Evolutionary conservation across 2,888 invertebrate species (phyloP).

Genomic region (Pherbina coryleti): DNA sequence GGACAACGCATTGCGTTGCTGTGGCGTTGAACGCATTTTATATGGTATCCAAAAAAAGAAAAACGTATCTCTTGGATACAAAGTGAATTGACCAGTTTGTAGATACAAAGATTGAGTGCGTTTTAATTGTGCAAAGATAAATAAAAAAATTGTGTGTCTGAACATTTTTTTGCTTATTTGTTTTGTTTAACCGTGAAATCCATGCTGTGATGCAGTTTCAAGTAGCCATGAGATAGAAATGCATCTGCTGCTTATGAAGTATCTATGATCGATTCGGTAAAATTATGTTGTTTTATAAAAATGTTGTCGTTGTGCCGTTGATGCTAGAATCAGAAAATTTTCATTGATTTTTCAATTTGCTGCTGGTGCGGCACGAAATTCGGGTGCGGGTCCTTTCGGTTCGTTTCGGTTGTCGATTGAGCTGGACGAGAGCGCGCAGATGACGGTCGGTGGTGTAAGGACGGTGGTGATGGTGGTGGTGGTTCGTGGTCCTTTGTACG

Average conservation of each 20-base stretch:
- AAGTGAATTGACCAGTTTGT: neutral
- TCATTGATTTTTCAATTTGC: constrained; percentile 34
- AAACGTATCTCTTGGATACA: neutral
- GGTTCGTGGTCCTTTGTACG: neutral
- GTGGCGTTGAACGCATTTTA: neutral
- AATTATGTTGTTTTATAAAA: constrained; percentile 24
- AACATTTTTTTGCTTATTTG: neutral
- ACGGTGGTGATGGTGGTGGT: neutral
- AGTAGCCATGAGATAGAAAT: neutral
- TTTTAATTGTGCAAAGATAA: neutral
- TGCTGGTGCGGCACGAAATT: constrained; percentile 22
- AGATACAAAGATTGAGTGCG: constrained; percentile 1
- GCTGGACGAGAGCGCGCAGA: constrained; percentile 1
- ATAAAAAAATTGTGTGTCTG: neutral
- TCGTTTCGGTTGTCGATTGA: neutral
- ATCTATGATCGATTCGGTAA: neutral
- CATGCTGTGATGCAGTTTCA: neutral
- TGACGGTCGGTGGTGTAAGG: neutral
- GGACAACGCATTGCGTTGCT: neutral
- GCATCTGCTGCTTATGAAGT: neutral
- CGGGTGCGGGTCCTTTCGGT: constrained; percentile 27
- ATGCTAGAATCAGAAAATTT: constrained; percentile 26
- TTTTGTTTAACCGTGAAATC: neutral
- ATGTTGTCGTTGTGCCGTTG: constrained; percentile 5
- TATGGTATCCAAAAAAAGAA: neutral